These are phyloP conservation scores for Lasiurus borealis DNA, from an alignment of 2,113 vertebrate species.

Conservation along the genomic window DNA sequence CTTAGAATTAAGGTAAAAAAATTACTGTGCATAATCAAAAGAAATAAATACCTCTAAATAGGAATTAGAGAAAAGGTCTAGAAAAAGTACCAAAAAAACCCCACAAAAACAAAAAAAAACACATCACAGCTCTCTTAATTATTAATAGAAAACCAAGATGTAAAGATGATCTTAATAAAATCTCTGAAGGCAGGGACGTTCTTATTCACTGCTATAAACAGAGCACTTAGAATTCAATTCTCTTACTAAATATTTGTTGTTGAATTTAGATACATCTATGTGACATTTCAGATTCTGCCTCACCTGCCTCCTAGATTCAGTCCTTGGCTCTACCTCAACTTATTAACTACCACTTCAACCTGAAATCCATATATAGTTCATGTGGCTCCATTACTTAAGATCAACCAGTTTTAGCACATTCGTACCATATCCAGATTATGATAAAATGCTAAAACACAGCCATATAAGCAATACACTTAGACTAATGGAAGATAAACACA, in stretches of 20 bases:
- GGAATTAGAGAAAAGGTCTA: neutral
- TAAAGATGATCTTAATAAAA: neutral
- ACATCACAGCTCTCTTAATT: neutral
- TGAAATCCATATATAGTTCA: neutral
- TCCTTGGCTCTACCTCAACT: neutral
- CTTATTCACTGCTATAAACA: neutral
- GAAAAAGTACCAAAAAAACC: neutral
- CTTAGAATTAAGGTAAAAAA: slow-evolving; percentile 7
- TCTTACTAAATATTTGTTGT: neutral
- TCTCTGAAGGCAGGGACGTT: neutral
- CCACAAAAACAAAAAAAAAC: neutral
- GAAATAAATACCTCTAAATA: neutral
- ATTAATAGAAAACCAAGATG: neutral
- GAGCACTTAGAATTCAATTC: neutral
- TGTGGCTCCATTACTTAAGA: neutral
- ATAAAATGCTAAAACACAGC: slow-evolving; percentile 12
- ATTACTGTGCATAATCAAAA: neutral
- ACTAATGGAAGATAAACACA: neutral
- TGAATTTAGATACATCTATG: neutral
- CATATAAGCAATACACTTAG: neutral
- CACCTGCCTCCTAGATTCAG: neutral
- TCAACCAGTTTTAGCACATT: neutral
- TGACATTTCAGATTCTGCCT: neutral
- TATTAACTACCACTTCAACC: neutral
- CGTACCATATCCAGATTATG: neutral